Evolutionary conservation across 1,140 invertebrate species (phyloP).

Genomic region (Drosophila mojavensis): DNA sequence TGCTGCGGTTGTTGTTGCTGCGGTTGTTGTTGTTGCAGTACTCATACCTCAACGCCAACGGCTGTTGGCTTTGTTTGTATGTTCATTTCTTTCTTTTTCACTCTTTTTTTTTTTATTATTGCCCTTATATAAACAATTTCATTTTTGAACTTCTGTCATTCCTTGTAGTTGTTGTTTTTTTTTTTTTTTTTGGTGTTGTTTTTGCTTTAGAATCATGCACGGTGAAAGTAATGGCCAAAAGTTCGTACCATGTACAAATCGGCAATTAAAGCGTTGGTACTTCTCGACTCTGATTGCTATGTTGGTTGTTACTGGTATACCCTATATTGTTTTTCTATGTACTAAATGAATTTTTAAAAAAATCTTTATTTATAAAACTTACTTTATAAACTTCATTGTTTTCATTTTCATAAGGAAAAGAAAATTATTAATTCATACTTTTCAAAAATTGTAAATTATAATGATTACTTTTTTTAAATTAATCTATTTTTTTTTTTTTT

Average conservation of each 20-base stretch:
- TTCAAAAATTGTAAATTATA: too few species aligned
- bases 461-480: too few species aligned
- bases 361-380: too few species aligned
- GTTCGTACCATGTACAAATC: constrained; percentile 56
- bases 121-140: constrained; percentile 60
- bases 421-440: too few species aligned
- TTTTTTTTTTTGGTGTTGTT: constrained; percentile 6
- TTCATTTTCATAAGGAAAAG: too few species aligned
- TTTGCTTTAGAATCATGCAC: constrained; percentile 59
- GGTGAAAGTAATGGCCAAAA: constrained; percentile 73
- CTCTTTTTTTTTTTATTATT: constrained; percentile 19
- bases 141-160: constrained; percentile 45
- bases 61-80: constrained; percentile 26
- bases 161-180: constrained; percentile 19
- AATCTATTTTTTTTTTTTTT: too few species aligned
- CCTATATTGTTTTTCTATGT: not conserved
- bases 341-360: too few species aligned
- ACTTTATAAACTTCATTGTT: too few species aligned
- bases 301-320: constrained; percentile 2
- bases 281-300: constrained; percentile 16
- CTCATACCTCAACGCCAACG: constrained; percentile 32
- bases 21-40: constrained; percentile 8
- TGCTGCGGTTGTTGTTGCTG: not conserved
- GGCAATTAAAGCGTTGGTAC: constrained; percentile 59
- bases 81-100: constrained; percentile 7